phyloP scores from a whole-genome alignment of 2,888 invertebrate species.

The Eristalinus sepulchralis region DNA sequence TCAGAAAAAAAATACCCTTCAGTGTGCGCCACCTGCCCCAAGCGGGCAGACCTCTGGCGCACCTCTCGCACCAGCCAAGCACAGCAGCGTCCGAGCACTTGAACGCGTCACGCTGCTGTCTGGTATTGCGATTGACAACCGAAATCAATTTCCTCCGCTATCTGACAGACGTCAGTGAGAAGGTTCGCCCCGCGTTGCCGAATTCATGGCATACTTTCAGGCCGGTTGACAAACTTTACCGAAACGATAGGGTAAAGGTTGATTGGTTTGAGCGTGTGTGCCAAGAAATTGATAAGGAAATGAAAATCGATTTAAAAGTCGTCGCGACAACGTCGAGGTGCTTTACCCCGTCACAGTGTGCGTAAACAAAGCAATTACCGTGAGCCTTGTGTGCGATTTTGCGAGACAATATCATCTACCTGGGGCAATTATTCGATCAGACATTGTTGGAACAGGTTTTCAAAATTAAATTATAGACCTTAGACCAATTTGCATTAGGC shows the following conservation, averaged over 20 bases:
- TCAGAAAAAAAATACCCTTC: background rate
- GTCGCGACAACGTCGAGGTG: background rate
- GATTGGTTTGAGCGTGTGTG: slow-evolving; percentile 15
- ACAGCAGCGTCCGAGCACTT: background rate
- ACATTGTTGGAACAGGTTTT: background rate
- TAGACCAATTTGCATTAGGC: background rate
- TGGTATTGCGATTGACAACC: background rate
- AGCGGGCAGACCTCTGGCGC: background rate
- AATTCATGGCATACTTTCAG: slow-evolving; percentile 17
- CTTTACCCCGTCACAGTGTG: background rate
- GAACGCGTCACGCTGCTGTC: background rate
- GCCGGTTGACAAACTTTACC: background rate
- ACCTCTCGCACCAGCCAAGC: background rate
- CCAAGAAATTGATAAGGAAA: background rate
- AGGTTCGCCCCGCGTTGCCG: background rate
- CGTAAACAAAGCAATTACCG: slow-evolving; percentile 25
- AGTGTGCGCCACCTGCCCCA: slow-evolving; percentile 7
- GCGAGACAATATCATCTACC: background rate
- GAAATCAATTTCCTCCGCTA: background rate
- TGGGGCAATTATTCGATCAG: background rate
- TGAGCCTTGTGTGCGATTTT: background rate
- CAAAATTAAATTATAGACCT: background rate
- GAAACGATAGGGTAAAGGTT: slow-evolving; percentile 33
- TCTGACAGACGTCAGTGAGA: background rate
- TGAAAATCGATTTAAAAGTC: background rate